Conservation (phyloP, 2,888 invertebrate genomes). For the Leptinotarsa rubiginosa region DNA sequence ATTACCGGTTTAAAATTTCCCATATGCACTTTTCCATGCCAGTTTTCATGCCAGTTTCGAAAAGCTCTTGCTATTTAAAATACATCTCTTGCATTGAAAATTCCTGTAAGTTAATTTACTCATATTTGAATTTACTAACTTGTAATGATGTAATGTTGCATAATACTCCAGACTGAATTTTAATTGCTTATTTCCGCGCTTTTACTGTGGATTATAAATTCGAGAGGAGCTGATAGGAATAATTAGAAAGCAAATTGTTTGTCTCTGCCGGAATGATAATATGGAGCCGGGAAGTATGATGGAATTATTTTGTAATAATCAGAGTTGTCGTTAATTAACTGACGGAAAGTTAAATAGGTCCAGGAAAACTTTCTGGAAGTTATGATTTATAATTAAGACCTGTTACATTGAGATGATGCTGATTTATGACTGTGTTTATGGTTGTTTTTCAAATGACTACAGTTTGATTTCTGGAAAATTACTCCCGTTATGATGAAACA, state of each 20-base stretch:
- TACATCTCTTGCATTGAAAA: conserved; percentile 22
- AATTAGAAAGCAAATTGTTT: conserved; percentile 10
- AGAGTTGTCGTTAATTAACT: background rate
- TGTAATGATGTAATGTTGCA: background rate
- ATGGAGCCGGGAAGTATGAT: background rate
- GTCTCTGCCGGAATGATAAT: conserved; percentile 7
- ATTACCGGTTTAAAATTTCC: too few relatives aligned
- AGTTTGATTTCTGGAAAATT: too few relatives aligned
- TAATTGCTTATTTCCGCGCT: conserved; percentile 1
- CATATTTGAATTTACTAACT: background rate
- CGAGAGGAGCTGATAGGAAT: conserved; percentile 9
- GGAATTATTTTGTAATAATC: conserved; percentile 2
- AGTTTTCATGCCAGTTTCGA: too few relatives aligned
- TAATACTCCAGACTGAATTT: conserved; percentile 1
- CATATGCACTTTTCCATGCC: too few relatives aligned
- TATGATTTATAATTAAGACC: background rate
- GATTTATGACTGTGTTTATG: background rate
- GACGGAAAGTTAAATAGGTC: background rate
- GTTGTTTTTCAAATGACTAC: too few relatives aligned
- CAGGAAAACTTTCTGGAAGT: background rate
- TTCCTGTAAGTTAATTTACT: background rate
- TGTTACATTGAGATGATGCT: background rate
- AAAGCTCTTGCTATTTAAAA: background rate
- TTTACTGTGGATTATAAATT: conserved; percentile 2
- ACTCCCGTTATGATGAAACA: too few relatives aligned